These are phyloP conservation scores for Benitochromis conjunctus DNA, from an alignment of 2,113 vertebrate species.

Conservation along the genomic window DNA sequence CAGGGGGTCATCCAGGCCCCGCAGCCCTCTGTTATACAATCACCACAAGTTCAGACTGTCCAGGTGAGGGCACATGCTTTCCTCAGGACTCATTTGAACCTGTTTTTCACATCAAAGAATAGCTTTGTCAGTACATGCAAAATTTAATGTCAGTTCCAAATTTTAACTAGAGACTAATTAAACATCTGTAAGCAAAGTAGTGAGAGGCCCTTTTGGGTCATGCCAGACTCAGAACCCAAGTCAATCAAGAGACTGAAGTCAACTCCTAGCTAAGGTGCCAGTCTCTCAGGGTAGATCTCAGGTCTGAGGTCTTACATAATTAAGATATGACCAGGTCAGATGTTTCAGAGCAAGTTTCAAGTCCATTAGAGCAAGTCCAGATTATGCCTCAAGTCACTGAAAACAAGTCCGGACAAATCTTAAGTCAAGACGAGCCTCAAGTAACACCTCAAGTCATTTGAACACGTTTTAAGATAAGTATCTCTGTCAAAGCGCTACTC, in stretches of 20 bases:
- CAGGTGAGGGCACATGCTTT: conserved; percentile 74
- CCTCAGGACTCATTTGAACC: neutral
- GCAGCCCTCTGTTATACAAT: conserved; percentile 94
- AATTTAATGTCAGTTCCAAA: neutral
- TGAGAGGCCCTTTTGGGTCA: neutral
- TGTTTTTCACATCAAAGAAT: neutral
- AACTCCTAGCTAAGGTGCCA: neutral
- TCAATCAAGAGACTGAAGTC: neutral
- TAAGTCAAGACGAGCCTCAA: neutral
- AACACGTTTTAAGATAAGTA: neutral
- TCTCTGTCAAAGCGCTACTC: neutral
- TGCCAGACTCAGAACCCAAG: neutral
- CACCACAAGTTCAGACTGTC: conserved; percentile 89
- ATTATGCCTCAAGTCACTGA: neutral
- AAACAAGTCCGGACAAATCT: neutral
- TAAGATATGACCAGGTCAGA: neutral
- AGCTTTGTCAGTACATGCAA: neutral
- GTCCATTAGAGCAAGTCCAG: neutral
- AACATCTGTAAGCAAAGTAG: neutral
- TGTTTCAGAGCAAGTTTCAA: neutral
- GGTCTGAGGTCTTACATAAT: neutral
- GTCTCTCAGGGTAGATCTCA: neutral
- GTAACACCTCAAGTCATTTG: neutral
- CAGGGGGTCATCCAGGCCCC: conserved; percentile 91
- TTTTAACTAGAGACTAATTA: neutral